Conservation (phyloP, 2,797 vertebrate species). For the Sebastes itinus region DNA sequence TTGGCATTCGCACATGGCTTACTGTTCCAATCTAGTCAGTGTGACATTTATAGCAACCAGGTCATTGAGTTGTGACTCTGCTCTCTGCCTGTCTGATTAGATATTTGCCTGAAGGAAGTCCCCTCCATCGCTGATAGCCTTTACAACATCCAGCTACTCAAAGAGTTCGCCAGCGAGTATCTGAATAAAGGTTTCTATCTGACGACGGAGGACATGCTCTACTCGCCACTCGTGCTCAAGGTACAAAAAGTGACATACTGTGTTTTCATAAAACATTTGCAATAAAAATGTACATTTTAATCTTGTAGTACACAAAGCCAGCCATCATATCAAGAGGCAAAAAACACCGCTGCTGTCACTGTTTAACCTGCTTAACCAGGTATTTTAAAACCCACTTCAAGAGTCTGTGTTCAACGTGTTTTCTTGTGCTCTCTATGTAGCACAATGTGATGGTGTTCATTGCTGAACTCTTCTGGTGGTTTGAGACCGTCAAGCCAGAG, state of each 20-base stretch:
- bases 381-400: too few relatives aligned
- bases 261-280: not conserved
- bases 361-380: not conserved
- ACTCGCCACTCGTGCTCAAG: constrained; percentile 94
- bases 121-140: constrained; percentile 95
- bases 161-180: constrained; percentile 93
- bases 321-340: not conserved
- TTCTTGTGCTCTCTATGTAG: constrained; percentile 69
- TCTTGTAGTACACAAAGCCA: not conserved
- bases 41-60: constrained; percentile 62
- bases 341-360: not conserved
- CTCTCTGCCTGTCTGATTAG: constrained; percentile 73
- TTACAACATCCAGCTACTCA: constrained; percentile 95
- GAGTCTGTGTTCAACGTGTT: not conserved
- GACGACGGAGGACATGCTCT: constrained; percentile 95
- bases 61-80: constrained; percentile 53
- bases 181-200: constrained; percentile 96
- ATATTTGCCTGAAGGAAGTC: constrained; percentile 96
- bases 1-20: constrained; percentile 21
- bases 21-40: constrained; percentile 29
- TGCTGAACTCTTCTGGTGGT: constrained; percentile 99
- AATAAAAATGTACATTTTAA: not conserved
- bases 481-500: constrained; percentile 96
- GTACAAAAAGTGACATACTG: constrained; percentile 68
- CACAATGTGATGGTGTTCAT: constrained; percentile 98